Conservation (phyloP, 2,888 invertebrate species). For the Papilio gigon region DNA sequence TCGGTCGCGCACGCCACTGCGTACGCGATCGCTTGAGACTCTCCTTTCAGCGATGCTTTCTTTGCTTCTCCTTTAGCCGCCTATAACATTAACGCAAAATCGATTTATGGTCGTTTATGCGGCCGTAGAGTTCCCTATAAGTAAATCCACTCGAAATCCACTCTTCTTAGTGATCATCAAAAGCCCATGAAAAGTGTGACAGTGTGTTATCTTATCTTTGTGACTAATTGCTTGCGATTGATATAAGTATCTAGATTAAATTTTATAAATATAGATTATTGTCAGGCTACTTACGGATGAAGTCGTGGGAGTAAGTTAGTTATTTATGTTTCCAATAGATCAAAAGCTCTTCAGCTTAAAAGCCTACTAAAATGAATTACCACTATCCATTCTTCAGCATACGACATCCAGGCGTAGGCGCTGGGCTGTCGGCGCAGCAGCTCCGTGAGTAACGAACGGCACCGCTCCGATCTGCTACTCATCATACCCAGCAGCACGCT, state of each 20-base stretch:
- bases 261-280: too few species aligned
- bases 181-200: too few species aligned
- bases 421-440: slow-evolving; percentile 66
- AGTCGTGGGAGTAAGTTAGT: too few species aligned
- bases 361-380: slow-evolving; percentile 29
- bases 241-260: too few species aligned
- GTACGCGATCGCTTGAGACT: slow-evolving; percentile 48
- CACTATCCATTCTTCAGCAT: slow-evolving; percentile 64
- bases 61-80: slow-evolving; percentile 25
- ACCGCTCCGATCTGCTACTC: slow-evolving; percentile 52
- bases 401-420: slow-evolving; percentile 71
- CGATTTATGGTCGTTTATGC: too few species aligned
- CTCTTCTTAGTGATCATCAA: too few species aligned
- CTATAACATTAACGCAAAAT: background rate
- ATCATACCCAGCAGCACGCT: slow-evolving; percentile 64
- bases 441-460: slow-evolving; percentile 59
- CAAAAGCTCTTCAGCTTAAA: too few species aligned
- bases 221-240: background rate
- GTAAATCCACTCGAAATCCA: too few species aligned
- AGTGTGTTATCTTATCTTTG: too few species aligned
- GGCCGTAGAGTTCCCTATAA: too few species aligned
- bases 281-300: too few species aligned
- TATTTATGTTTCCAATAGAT: too few species aligned
- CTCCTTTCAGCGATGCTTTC: slow-evolving; percentile 3
- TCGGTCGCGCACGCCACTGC: slow-evolving; percentile 64